Percentiles rank a stretch among this genome's conserved stretches.
Conservation (phyloP, 2,113 vertebrate species). For the Morone saxatilis region DNA sequence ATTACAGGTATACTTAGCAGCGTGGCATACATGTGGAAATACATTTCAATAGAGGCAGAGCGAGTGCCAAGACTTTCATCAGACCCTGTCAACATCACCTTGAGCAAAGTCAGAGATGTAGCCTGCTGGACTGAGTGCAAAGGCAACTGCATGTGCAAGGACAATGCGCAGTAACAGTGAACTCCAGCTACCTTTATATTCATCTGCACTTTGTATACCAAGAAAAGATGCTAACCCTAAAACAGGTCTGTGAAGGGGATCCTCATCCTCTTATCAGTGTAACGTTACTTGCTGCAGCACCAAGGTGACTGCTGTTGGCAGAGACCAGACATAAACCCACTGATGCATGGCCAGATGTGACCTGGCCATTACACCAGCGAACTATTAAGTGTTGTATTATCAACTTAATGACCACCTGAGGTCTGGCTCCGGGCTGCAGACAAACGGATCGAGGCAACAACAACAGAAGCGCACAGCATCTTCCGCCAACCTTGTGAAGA, state of each 20-base stretch:
- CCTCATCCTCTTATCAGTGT: neutral
- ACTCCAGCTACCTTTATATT: neutral
- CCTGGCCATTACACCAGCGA: neutral
- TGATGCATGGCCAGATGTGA: neutral
- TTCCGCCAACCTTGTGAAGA: slow-evolving; percentile 39
- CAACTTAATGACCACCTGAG: neutral
- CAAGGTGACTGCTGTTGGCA: slow-evolving; percentile 64
- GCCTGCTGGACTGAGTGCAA: slow-evolving; percentile 11
- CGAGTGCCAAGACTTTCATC: slow-evolving; percentile 24
- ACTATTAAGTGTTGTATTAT: neutral
- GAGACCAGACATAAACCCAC: neutral
- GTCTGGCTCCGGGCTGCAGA: neutral
- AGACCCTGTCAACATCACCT: slow-evolving; percentile 55
- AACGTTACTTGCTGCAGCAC: slow-evolving; percentile 21
- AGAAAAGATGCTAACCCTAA: neutral
- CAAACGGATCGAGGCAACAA: neutral
- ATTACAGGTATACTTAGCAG: neutral
- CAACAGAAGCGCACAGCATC: slow-evolving; percentile 51
- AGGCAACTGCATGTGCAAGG: neutral
- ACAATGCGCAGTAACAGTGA: neutral
- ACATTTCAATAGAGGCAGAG: neutral
- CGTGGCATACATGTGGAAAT: neutral
- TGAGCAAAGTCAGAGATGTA: slow-evolving; percentile 64
- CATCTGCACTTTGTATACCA: neutral
- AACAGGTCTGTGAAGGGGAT: neutral